These are phyloP conservation scores for Delphinus delphis DNA, from an alignment of 2,113 vertebrate genomes.

Conservation along the genomic window DNA sequence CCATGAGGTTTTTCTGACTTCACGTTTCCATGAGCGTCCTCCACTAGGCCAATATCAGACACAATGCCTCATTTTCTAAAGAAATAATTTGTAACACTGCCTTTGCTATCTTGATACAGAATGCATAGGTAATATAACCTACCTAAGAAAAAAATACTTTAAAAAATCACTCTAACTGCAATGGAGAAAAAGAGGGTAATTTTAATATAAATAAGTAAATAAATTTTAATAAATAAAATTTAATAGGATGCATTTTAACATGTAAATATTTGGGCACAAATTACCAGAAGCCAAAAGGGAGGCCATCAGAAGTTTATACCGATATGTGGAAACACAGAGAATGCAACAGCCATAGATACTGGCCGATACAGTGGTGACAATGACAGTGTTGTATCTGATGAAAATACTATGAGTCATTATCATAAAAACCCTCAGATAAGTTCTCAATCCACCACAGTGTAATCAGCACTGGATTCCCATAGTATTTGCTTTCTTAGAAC, in stretches of 20 bases:
- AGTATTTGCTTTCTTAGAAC: background rate
- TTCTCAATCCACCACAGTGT: background rate
- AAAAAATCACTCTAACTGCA: background rate
- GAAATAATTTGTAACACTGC: background rate
- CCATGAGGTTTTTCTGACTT: background rate
- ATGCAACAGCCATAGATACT: background rate
- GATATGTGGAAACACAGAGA: background rate
- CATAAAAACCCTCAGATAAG: background rate
- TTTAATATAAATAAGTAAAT: background rate
- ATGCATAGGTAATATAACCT: background rate
- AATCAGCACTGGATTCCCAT: background rate
- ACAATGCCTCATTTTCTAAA: background rate
- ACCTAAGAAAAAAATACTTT: background rate
- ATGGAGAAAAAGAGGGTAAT: background rate
- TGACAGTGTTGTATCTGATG: too few species aligned
- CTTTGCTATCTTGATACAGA: background rate
- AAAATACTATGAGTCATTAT: background rate
- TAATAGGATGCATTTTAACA: background rate
- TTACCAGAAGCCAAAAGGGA: background rate
- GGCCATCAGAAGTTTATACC: background rate
- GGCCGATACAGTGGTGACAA: background rate
- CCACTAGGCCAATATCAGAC: background rate
- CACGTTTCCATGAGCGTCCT: background rate
- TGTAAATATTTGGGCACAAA: background rate
- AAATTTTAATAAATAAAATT: background rate